Evolutionary conservation across 2,888 invertebrate genomes (phyloP), one percentile per base, ranked within the genome.

Genomic region (Zele albiditarsus): DNA sequence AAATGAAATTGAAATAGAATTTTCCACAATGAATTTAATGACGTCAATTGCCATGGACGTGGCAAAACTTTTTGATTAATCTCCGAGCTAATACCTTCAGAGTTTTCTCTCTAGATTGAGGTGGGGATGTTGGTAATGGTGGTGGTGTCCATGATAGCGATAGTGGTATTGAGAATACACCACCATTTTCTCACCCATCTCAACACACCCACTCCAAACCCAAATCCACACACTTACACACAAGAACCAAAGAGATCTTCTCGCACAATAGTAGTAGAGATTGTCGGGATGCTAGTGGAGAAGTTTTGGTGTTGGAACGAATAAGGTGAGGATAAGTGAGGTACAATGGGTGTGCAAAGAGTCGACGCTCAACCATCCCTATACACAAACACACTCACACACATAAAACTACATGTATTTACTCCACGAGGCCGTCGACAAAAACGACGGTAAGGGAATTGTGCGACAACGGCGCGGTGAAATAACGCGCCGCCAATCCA

Each of bases 11-110:
- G 66, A 77, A 80, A 77, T 78, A 65, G 78, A 76, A 80, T 42
- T 42, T 42, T 0, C 80, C 60, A 71, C 58, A 73, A 77, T 78
- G 77, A 75, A 80, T 77, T 78, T 80, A 80, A 80, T 77, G 75
- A 75, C 71, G 42, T 74, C 12, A 78, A 80, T 79, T 72, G 73
- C 77, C 67, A 42, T 42, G 46, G 69, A 69, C 53, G 63, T 33
- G 74, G 60, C 63, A 66, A 73, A 83, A 81, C 74, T 83, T 80
- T 69, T 16, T 79, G 84, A 84, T 83, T 82, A 84, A 83, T 84
- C 79, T 80, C 74, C 72, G 71, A 78, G 77, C 80, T 80, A 82
- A 80, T 78, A 75, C 77, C 74, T 63, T 5, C 23, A 28, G 72
- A 65, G 46, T 46, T 38, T 62, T 72, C 28, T 4, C 31, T 28